Evolutionary conservation across 2,113 vertebrate genomes (phyloP), one percentile per base, ranked within the genome.

Genomic region (Mustela nigripes): DNA sequence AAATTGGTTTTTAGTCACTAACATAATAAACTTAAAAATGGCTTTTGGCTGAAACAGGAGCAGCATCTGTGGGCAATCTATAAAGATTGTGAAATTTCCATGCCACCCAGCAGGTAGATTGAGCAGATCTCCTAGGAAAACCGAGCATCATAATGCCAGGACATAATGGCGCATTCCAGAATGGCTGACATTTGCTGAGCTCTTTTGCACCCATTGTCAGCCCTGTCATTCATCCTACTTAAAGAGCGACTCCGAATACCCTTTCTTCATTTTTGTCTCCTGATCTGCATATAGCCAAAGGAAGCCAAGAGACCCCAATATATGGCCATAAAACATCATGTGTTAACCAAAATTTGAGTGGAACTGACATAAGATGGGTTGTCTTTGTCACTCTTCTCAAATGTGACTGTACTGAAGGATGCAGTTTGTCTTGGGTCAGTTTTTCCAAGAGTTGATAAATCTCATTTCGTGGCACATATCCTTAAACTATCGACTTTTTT

Each of bases 1-100:
- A 89, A 94, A 87, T 50, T 65, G 93, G 33, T 71, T 83, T 45
- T 93, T 67, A 65, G 42, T 87, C 39, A 76, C 89, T 90, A 53
- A 42, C 19, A 67, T 15, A 48, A 36, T 53, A 91, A 95, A 81
- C 6, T 12, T 87, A 95, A 97, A 56, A n/a, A 97, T 78, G n/a
- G 33, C 26, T 96, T 96, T 90, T 95, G 63, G 83, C 80, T 92
- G 74, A 87, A 87, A 67, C 24, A 74, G 76, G 62, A 60, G 11
- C 15, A 85, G 58, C 24, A 73, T 62, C 53, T 85, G 26, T 56
- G 36, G n/a, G 69, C 79, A 96, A 74, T 85, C 80, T 74, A 65
- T 28, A 48, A 76, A 89, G 63, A 76, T 48, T 58, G 65, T 65
- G 58, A 79, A 58, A 78, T 81, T 50, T 39, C 60, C 62, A 31